Base-by-base conservation (phyloP, 2,888 invertebrate genomes). In the Antheraea assamensis region DNA sequence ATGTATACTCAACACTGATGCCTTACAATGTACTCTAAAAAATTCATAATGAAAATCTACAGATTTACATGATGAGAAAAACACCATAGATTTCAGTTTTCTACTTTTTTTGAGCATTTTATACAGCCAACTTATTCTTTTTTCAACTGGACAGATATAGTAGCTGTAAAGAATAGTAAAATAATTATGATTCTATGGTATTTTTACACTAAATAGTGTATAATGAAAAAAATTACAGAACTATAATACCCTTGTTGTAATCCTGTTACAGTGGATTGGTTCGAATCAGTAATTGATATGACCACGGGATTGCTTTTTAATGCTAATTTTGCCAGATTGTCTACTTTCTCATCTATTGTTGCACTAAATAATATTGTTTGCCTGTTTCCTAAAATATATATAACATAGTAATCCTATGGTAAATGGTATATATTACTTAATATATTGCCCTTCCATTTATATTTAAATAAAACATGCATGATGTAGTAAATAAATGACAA, bases 281-380 rank as follows among this genome's bases (percentile, higher is more conserved):
- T 96, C 80, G 97, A 96, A 74, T 97, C 95, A 83, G 98, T 98
- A 79, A 98, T 97, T 27, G 98, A 98, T 73, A 99, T 96, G 87
- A 98, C 97, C 72, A 98, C 94, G 2, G 99, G 99, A 87, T 98
- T 97, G 82, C 97, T 97, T 88, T 98, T 98, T 70, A 99, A 89
- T 0, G 99, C 98, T 73, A 99, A 90, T 80, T 96, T 96, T 0
- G 98, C 98, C 71, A 99, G 92, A 79, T 98, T 97, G 88, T 99
- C 97, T 3, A 98, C 98, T 92, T 98, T 98, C 75, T 97, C 96
- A 30, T 98, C 98, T 85, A 98, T 97, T n/a, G 99, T 99, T n/a
- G 99, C 99, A 86, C 99, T 99, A 89, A 99, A 99, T 75, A 99
- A 89, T 96, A 99, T 97, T 0, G 99, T 99, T 94, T 99, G 99